phyloP scores from a whole-genome alignment of 2,797 vertebrate genomes.

The Sebastes cheni region DNA sequence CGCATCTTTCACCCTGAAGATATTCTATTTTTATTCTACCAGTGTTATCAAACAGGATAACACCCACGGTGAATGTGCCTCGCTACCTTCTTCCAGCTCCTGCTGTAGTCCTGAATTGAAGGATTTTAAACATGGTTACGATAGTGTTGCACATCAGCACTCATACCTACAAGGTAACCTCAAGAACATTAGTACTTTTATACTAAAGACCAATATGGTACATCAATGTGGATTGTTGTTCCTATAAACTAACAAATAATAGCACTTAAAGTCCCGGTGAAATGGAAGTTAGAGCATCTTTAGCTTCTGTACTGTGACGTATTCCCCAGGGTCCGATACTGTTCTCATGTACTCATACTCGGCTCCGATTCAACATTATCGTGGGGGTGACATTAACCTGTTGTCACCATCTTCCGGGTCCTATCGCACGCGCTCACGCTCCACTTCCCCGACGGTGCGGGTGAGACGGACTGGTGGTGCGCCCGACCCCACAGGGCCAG shows the following conservation, averaged over 20 bases:
- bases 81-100: not conserved
- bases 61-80: not conserved
- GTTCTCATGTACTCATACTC: no score
- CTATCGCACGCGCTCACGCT: no score
- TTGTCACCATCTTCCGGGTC: no score
- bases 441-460: no score
- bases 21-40: not conserved
- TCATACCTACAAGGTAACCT: not conserved
- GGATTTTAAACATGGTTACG: not conserved
- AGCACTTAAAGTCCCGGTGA: no score
- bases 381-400: no score
- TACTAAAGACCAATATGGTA: not conserved
- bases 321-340: no score
- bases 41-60: not conserved
- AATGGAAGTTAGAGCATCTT: no score
- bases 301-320: no score
- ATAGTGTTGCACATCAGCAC: not conserved
- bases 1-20: not conserved
- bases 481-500: accelerated
- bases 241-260: not conserved
- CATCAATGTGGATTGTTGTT: not conserved
- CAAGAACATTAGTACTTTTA: not conserved
- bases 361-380: no score
- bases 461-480: accelerated
- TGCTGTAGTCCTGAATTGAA: not conserved